A percentile compares a stretch with the other conserved stretches of the same genome.
These are phyloP conservation scores for Melospiza melodia DNA, from an alignment of 2,113 vertebrate genomes.

Conservation along the genomic window DNA sequence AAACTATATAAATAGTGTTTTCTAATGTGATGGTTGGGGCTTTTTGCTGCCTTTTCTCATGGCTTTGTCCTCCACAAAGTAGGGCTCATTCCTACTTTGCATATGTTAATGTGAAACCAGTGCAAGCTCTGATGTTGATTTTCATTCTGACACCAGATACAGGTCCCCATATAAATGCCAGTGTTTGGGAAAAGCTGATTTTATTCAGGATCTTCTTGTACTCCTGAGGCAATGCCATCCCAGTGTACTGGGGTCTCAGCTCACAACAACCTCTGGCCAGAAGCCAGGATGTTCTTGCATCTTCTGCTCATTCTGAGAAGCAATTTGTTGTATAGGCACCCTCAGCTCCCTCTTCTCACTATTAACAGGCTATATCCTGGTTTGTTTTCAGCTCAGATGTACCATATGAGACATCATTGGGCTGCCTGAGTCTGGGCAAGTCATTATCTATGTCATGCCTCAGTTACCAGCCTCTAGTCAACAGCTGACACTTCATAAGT, in stretches of 20 bases:
- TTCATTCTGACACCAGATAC: neutral
- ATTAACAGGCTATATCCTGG: neutral
- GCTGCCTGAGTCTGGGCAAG: neutral
- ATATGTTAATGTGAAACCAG: neutral
- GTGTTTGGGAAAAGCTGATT: neutral
- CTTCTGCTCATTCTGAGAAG: neutral
- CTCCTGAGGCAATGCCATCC: neutral
- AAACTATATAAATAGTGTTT: neutral
- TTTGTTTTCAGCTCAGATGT: neutral
- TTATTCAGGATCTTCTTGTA: neutral
- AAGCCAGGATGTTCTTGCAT: neutral
- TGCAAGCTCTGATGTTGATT: neutral
- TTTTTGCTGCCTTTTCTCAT: neutral
- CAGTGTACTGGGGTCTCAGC: neutral
- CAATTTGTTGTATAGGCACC: neutral
- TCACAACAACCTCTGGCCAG: neutral
- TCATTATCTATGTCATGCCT: neutral
- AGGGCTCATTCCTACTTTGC: neutral
- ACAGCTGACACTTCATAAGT: neutral
- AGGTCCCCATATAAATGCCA: neutral
- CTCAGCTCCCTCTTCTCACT: neutral
- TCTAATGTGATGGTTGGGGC: accelerated
- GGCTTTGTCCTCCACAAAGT: neutral
- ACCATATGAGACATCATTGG: neutral
- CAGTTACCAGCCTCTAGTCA: neutral